Evolutionary conservation across 2,888 invertebrate genomes (phyloP).

Genomic region (Carabus problematicus): DNA sequence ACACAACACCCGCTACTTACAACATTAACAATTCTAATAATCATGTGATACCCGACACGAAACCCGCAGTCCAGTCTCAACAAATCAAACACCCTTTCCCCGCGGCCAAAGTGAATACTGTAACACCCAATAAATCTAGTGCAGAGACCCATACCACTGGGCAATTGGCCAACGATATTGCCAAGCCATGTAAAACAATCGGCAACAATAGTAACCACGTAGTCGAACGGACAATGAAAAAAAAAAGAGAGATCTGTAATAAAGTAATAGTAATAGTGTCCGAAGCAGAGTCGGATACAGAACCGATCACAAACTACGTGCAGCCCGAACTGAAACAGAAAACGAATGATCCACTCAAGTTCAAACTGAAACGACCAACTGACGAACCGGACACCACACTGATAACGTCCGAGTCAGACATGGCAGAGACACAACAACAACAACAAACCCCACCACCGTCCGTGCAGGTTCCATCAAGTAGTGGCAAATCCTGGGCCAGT

Average conservation of each 20-base stretch:
- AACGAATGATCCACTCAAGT: background rate
- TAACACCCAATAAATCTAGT: background rate
- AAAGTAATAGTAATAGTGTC: conserved; percentile 54
- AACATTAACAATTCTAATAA: conserved; percentile 31
- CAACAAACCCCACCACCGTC: conserved; percentile 44
- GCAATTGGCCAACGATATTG: background rate
- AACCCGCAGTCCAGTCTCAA: background rate
- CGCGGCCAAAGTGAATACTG: background rate
- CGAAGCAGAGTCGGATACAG: conserved; percentile 47
- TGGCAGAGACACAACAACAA: conserved; percentile 33
- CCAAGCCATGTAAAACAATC: no score
- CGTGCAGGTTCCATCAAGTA: conserved; percentile 52
- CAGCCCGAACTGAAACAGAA: background rate
- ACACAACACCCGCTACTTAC: no score
- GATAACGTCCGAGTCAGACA: conserved; percentile 54
- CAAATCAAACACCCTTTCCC: background rate
- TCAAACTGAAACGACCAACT: conserved; percentile 6
- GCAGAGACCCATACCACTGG: background rate
- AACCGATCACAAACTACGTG: background rate
- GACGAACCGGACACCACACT: background rate
- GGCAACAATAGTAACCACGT: no score
- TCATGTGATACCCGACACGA: conserved; percentile 13
- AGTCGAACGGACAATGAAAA: conserved; percentile 30
- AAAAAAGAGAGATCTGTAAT: conserved; percentile 43
- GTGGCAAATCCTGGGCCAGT: conserved; percentile 73